Conservation (phyloP, 64 coral and sea anemone species). For the Pocillopora damicornis region DNA sequence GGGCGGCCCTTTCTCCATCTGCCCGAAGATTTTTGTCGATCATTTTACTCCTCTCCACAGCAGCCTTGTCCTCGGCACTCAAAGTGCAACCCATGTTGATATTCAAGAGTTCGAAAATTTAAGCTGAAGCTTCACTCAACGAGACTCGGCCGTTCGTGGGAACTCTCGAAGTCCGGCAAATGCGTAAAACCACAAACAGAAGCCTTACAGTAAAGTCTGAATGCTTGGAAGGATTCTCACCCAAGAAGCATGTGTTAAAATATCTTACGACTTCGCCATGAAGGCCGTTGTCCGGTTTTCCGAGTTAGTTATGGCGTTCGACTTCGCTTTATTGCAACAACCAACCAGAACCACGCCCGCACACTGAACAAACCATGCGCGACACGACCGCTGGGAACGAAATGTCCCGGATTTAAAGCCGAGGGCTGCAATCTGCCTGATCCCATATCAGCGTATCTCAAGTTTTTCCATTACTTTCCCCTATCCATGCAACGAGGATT, state of each 20-base stretch:
- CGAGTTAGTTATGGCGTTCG: slow-evolving; percentile 16
- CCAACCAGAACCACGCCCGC: slow-evolving; percentile 93
- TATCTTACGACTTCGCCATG: slow-evolving; percentile 86
- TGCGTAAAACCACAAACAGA: neutral
- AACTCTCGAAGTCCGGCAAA: slow-evolving; percentile 42
- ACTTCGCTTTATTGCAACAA: slow-evolving; percentile 73
- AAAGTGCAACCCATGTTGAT: slow-evolving; percentile 95
- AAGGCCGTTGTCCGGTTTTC: slow-evolving; percentile 49
- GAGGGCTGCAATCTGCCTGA: slow-evolving; percentile 5
- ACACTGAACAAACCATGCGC: slow-evolving; percentile 82
- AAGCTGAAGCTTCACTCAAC: slow-evolving; percentile 16
- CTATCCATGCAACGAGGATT: neutral
- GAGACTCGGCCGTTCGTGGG: slow-evolving; percentile 42
- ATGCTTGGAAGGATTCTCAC: slow-evolving; percentile 1
- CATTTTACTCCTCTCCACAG: slow-evolving; percentile 98
- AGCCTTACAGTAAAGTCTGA: neutral
- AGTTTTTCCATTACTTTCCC: neutral
- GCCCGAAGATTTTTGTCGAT: slow-evolving; percentile 99
- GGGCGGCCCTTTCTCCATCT: slow-evolving; percentile 93
- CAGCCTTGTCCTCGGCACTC: slow-evolving; percentile 99
- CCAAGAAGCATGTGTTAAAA: slow-evolving; percentile 38
- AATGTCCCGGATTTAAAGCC: slow-evolving; percentile 73
- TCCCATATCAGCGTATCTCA: neutral
- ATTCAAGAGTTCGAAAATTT: slow-evolving; percentile 40
- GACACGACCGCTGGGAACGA: slow-evolving; percentile 68